These are phyloP conservation scores for Enteromius trimaculatus DNA, from an alignment of 2,797 vertebrate species.

Conservation along the genomic window DNA sequence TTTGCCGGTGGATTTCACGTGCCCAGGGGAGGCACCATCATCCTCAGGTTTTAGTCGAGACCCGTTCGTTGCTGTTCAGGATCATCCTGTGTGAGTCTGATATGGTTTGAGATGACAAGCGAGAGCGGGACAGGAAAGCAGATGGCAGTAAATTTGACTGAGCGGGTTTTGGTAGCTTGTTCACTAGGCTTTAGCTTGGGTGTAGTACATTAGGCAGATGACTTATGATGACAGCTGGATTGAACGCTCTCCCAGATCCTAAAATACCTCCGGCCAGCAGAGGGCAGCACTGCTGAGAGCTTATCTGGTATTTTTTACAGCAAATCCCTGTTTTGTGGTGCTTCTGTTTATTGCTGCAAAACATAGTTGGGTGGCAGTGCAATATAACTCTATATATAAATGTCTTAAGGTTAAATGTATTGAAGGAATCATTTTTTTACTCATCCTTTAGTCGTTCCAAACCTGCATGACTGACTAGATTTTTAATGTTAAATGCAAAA, in stretches of 20 bases:
- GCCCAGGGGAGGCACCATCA: slow-evolving; percentile 15
- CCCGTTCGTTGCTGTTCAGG: background rate
- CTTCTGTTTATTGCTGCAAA: background rate
- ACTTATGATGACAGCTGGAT: slow-evolving; percentile 48
- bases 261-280: slow-evolving; percentile 44
- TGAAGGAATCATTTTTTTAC: background rate
- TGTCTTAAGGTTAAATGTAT: background rate
- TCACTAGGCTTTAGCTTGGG: slow-evolving; percentile 36
- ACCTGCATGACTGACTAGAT: background rate
- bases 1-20: slow-evolving; percentile 10
- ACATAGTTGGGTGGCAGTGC: background rate
- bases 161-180: slow-evolving; percentile 37
- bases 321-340: background rate
- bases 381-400: background rate
- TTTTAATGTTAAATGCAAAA: background rate
- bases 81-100: background rate
- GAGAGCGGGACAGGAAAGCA: slow-evolving; percentile 46
- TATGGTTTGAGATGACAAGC: slow-evolving; percentile 41
- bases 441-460: background rate
- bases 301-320: background rate
- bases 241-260: slow-evolving; percentile 24
- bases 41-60: slow-evolving; percentile 14
- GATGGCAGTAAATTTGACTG: slow-evolving; percentile 47
- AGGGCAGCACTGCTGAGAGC: slow-evolving; percentile 30
- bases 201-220: slow-evolving; percentile 51